phyloP scores from a whole-genome alignment of 2,888 invertebrate species.

The Hypena proboscidalis region DNA sequence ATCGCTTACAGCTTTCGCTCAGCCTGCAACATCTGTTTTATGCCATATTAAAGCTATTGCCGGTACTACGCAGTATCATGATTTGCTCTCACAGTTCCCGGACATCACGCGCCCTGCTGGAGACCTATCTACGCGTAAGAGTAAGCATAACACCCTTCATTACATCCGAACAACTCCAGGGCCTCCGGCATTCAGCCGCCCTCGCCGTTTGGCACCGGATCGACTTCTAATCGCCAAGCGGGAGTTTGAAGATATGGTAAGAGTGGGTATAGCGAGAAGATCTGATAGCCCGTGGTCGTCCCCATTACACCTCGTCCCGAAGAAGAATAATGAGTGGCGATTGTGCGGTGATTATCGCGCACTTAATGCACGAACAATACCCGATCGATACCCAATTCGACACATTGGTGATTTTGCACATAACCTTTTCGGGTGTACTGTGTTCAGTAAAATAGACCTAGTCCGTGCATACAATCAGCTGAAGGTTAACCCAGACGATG shows the following conservation, averaged over 20 bases:
- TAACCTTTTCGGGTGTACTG: background rate
- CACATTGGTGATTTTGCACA: constrained; percentile 3
- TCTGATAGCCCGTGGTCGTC: constrained; percentile 9
- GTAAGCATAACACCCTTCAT: constrained; percentile 23
- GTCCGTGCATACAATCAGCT: background rate
- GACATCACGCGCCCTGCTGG: constrained; percentile 10
- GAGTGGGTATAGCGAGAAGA: background rate
- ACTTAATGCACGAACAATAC: constrained; percentile 5
- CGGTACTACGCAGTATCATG: background rate
- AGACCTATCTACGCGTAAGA: background rate
- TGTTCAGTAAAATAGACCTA: background rate
- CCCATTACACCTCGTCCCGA: constrained; percentile 1
- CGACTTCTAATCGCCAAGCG: constrained; percentile 20
- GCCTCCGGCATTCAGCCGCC: constrained; percentile 24
- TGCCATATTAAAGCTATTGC: background rate
- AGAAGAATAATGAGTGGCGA: constrained; percentile 6
- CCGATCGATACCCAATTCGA: constrained; percentile 1
- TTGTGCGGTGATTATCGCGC: constrained; percentile 8
- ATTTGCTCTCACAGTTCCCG: constrained; percentile 1
- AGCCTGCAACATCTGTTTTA: background rate
- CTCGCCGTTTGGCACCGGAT: constrained; percentile 41
- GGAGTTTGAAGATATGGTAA: background rate
- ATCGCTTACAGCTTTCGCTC: background rate
- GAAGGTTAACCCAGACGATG: background rate
- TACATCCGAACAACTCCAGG: constrained; percentile 28